Conservation (phyloP, 2,113 vertebrate species). For the Terrapene triunguis region DNA sequence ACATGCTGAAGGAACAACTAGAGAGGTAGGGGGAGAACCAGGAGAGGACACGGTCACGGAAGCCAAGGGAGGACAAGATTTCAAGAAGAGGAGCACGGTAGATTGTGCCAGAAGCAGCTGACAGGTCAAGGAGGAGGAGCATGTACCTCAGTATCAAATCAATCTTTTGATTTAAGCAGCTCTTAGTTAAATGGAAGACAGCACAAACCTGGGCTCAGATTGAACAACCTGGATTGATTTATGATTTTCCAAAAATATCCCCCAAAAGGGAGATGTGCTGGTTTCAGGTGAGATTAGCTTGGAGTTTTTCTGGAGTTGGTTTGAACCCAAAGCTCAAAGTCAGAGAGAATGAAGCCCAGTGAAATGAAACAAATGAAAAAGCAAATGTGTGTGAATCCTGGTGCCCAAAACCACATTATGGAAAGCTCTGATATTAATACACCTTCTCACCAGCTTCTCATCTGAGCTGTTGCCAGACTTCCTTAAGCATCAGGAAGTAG, state of each 20-base stretch:
- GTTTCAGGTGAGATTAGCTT: background rate
- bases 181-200: background rate
- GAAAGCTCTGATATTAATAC: background rate
- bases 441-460: background rate
- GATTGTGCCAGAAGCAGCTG: background rate
- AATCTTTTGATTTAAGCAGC: background rate
- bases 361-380: background rate
- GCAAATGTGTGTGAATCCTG: background rate
- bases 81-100: background rate
- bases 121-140: background rate
- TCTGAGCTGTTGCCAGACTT: rapidly evolving
- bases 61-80: background rate
- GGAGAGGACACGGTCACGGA: background rate
- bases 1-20: background rate
- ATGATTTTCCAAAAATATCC: background rate
- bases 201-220: background rate
- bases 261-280: background rate
- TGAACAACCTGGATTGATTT: background rate
- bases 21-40: background rate
- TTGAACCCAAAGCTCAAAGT: background rate
- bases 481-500: background rate
- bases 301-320: background rate
- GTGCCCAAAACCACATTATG: rapidly evolving
- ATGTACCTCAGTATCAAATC: background rate
- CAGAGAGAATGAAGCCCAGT: background rate